These are phyloP conservation scores for Drosophila mojavensis DNA, from an alignment of 1,140 invertebrate species.

Conservation along the genomic window DNA sequence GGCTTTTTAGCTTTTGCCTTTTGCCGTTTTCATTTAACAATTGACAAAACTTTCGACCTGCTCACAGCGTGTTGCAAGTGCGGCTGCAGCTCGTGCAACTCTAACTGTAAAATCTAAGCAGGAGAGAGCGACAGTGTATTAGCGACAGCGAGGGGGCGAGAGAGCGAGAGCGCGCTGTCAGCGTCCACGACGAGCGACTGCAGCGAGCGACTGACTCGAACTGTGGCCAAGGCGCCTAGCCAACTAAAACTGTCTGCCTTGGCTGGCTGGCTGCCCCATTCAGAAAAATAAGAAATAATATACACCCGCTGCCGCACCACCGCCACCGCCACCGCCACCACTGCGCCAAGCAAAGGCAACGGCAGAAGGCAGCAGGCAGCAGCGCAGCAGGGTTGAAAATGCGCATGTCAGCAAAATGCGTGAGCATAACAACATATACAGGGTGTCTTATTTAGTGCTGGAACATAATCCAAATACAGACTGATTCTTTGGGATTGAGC, in stretches of 20 bases:
- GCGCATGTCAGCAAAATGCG: slow-evolving; percentile 70
- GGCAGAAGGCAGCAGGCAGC: slow-evolving; percentile 44
- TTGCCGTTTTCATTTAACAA: not conserved
- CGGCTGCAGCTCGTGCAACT: slow-evolving; percentile 23
- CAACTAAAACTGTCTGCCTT: slow-evolving; percentile 5
- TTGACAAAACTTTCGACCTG: not conserved
- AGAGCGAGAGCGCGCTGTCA: slow-evolving; percentile 12
- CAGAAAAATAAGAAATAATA: slow-evolving; percentile 23
- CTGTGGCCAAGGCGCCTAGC: slow-evolving; percentile 28
- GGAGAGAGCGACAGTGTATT: too few relatives aligned
- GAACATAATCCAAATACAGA: not conserved
- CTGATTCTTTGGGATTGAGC: too few relatives aligned
- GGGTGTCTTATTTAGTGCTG: not conserved
- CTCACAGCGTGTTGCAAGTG: slow-evolving; percentile 15
- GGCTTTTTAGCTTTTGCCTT: not conserved
- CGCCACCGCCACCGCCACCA: not conserved
- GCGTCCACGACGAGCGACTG: slow-evolving; percentile 49
- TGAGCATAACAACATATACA: slow-evolving; percentile 44
- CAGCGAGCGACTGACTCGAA: slow-evolving; percentile 66
- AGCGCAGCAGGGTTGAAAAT: slow-evolving; percentile 55
- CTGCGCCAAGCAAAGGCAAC: not conserved
- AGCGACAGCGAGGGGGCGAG: slow-evolving; percentile 5
- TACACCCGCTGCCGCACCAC: slow-evolving; percentile 8
- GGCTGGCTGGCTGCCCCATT: slow-evolving; percentile 29
- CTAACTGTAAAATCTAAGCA: slow-evolving; percentile 9